These are phyloP conservation scores for Nymphicus hollandicus DNA, from an alignment of 2,113 vertebrate species.

Conservation along the genomic window DNA sequence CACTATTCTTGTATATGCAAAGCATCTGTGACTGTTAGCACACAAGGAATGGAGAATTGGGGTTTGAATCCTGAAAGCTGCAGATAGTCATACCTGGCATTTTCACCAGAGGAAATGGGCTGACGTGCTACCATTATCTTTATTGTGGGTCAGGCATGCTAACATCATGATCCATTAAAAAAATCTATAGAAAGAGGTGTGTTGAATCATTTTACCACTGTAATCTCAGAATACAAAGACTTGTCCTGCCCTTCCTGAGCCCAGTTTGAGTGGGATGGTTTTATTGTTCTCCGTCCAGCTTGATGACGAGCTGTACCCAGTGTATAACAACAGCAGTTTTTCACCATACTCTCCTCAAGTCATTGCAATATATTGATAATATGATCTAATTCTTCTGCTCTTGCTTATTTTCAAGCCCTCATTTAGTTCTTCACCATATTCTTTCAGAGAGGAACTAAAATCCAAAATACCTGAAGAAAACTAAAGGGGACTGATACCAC, in stretches of 20 bases:
- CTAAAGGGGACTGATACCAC: not conserved
- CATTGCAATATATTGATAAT: not conserved
- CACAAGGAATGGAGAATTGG: not conserved
- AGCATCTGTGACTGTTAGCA: not conserved
- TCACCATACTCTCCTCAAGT: not conserved
- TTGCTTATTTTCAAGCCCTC: not conserved
- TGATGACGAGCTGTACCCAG: not conserved
- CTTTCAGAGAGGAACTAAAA: not conserved
- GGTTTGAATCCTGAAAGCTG: not conserved
- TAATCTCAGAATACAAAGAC: not conserved
- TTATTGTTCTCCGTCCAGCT: not conserved
- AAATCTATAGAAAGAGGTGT: too few species aligned
- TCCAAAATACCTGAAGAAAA: not conserved
- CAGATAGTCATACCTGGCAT: too few species aligned
- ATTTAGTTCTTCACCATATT: not conserved
- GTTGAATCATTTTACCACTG: not conserved
- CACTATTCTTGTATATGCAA: not conserved
- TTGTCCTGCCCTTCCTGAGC: not conserved
- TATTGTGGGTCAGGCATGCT: not conserved
- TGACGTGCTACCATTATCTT: not conserved
- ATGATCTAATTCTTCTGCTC: not conserved
- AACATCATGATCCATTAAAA: fast-evolving
- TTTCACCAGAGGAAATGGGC: not conserved
- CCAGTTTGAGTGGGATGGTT: not conserved
- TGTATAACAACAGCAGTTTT: not conserved